Percentiles rank a stretch among this genome's conserved stretches.
Evolutionary conservation across 2,797 vertebrate species (phyloP).

Genomic region (Rhinophrynus dorsalis): DNA sequence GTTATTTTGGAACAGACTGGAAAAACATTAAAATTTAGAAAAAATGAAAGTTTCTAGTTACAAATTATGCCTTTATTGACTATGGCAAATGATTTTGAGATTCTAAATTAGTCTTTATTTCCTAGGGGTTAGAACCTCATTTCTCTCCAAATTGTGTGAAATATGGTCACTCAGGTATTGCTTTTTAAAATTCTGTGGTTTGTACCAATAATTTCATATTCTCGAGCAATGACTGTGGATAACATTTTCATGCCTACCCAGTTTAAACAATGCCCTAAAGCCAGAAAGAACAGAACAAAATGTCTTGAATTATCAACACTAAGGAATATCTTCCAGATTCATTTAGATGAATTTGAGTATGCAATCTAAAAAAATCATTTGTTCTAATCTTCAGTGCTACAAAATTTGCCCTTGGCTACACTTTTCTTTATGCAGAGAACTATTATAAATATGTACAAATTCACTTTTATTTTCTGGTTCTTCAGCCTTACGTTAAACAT

Average conservation of each 20-base stretch:
- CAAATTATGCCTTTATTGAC: slow-evolving; percentile 1
- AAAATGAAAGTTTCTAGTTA: too few species aligned
- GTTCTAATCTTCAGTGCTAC: not conserved
- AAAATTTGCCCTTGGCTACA: not conserved
- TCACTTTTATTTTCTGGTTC: slow-evolving; percentile 1
- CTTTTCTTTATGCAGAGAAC: not conserved
- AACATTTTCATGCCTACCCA: not conserved
- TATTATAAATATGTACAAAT: slow-evolving; percentile 19
- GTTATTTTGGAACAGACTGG: too few species aligned
- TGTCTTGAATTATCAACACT: slow-evolving; percentile 9
- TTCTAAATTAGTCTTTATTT: slow-evolving; percentile 6
- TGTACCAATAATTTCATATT: not conserved
- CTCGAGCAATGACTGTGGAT: not conserved
- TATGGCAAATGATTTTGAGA: not conserved
- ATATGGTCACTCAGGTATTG: not conserved
- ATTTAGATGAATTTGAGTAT: slow-evolving; percentile 12
- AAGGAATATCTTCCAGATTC: slow-evolving; percentile 10
- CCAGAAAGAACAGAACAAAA: not conserved
- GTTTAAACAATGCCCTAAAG: slow-evolving; percentile 2
- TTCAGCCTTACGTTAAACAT: not conserved
- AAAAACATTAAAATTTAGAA: not conserved
- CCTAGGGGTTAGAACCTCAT: slow-evolving; percentile 5
- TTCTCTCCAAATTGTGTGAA: not conserved
- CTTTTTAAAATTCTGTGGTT: not conserved
- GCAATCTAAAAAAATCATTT: slow-evolving; percentile 9